Conservation (phyloP, 2,888 invertebrate genomes). For the Macrosiphum euphorbiae region DNA sequence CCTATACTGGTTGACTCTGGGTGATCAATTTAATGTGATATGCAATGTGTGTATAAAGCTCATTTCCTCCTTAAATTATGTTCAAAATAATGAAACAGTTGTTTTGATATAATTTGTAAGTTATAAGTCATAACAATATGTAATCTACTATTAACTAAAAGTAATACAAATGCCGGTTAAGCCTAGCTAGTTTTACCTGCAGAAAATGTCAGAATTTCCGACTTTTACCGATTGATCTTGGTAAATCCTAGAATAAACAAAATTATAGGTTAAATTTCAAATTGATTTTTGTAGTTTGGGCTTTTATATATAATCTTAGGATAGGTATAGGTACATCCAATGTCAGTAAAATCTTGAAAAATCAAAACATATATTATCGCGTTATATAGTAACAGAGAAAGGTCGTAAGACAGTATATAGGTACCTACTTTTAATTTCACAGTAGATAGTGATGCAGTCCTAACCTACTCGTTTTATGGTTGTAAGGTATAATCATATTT, state of each 20-base stretch:
- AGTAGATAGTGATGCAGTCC: not conserved
- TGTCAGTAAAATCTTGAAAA: not conserved
- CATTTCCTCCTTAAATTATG: not conserved
- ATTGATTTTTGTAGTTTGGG: too few relatives aligned
- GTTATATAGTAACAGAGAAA: not conserved
- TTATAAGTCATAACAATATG: not conserved
- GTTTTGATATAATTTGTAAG: not conserved
- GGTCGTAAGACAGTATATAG: too few relatives aligned
- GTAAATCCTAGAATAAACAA: not conserved
- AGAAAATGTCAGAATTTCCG: not conserved
- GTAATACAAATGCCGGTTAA: not conserved
- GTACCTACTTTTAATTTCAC: too few relatives aligned
- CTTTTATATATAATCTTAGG: not conserved
- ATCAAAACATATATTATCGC: too few relatives aligned
- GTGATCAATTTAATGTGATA: not conserved
- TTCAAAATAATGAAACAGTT: not conserved
- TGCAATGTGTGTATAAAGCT: not conserved
- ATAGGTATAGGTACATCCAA: not conserved
- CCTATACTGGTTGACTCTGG: not conserved
- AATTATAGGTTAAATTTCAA: too few relatives aligned
- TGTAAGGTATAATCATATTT: too few relatives aligned
- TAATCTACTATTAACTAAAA: not conserved
- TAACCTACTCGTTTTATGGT: not conserved
- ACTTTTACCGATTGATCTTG: not conserved
- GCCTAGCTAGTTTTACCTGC: not conserved